These are phyloP conservation scores for Tubulanus polymorphus DNA, from an alignment of 2,888 invertebrate genomes.

Conservation along the genomic window DNA sequence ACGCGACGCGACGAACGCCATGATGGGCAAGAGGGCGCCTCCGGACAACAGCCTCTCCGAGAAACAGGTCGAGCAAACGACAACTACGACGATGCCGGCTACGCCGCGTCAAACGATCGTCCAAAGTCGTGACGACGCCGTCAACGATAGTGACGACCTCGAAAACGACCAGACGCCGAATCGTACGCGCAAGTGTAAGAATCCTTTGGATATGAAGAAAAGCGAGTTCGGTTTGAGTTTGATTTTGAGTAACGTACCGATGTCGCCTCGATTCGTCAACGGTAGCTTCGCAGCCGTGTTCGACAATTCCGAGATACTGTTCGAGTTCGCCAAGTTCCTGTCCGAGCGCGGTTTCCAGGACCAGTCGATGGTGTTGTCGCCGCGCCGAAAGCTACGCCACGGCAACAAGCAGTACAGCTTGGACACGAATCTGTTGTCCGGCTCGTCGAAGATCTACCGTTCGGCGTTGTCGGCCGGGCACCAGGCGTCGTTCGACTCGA, in stretches of 20 bases:
- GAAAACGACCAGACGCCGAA: too few relatives aligned
- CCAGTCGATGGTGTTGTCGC: constrained; percentile 41
- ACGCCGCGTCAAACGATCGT: not conserved
- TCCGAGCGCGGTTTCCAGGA: constrained; percentile 36
- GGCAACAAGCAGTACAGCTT: constrained; percentile 45
- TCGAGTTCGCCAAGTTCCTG: constrained; percentile 38
- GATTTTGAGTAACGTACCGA: constrained; percentile 87
- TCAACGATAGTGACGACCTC: too few relatives aligned
- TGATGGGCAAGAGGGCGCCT: constrained; percentile 26
- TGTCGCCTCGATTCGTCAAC: constrained; percentile 85
- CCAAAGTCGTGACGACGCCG: too few relatives aligned
- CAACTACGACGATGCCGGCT: not conserved
- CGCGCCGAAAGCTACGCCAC: constrained; percentile 37
- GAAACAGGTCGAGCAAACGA: constrained; percentile 8
- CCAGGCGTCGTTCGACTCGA: constrained; percentile 49
- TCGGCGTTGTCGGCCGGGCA: constrained; percentile 21
- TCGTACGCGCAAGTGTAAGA: not conserved
- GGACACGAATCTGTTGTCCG: constrained; percentile 28
- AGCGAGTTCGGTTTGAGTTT: constrained; percentile 83
- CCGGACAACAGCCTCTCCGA: constrained; percentile 2
- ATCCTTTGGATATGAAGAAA: constrained; percentile 22
- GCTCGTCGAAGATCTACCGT: constrained; percentile 17
- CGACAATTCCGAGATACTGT: constrained; percentile 35
- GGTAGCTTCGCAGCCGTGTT: constrained; percentile 52
- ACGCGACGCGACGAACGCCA: constrained; percentile 44